Conservation (phyloP, 2,888 invertebrate species). For the Protophormia terraenovae region DNA sequence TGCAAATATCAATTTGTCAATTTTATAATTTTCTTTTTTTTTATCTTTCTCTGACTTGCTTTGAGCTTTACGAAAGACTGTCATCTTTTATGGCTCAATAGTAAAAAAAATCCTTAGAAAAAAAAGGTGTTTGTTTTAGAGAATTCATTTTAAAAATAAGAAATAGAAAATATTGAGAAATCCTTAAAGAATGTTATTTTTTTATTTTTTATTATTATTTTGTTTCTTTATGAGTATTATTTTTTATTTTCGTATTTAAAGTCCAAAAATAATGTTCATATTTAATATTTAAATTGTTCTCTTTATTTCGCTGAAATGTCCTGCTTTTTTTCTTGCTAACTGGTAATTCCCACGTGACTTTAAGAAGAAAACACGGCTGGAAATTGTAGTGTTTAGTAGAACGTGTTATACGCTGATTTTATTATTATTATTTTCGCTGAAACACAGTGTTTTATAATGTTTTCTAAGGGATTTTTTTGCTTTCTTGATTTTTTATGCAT, state of each 20-base stretch:
- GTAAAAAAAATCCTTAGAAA: background rate
- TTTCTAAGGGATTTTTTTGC: constrained; percentile 59
- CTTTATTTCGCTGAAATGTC: constrained; percentile 35
- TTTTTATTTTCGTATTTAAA: constrained; percentile 21
- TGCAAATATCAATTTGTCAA: constrained; percentile 82
- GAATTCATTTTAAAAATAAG: too few relatives aligned
- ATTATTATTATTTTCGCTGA: background rate
- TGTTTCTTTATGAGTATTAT: constrained; percentile 21
- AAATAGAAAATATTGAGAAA: constrained; percentile 8
- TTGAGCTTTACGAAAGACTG: background rate
- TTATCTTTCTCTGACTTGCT: constrained; percentile 5
- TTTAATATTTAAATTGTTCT: constrained; percentile 67
- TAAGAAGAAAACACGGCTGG: constrained; percentile 20
- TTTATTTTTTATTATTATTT: constrained; percentile 59
- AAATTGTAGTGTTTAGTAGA: constrained; percentile 35
- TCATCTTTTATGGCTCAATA: background rate
- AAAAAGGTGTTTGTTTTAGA: constrained; percentile 23
- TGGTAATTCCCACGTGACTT: constrained; percentile 71
- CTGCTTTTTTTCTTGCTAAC: background rate
- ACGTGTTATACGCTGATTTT: constrained; percentile 47
- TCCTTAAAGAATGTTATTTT: constrained; percentile 69
- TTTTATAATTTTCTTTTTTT: constrained; percentile 69
- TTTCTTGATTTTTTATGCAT: constrained; percentile 52
- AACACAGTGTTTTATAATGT: constrained; percentile 36
- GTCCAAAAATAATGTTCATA: constrained; percentile 49